Conservation (phyloP, 2,888 invertebrate genomes). For the Dusona sp. region DNA sequence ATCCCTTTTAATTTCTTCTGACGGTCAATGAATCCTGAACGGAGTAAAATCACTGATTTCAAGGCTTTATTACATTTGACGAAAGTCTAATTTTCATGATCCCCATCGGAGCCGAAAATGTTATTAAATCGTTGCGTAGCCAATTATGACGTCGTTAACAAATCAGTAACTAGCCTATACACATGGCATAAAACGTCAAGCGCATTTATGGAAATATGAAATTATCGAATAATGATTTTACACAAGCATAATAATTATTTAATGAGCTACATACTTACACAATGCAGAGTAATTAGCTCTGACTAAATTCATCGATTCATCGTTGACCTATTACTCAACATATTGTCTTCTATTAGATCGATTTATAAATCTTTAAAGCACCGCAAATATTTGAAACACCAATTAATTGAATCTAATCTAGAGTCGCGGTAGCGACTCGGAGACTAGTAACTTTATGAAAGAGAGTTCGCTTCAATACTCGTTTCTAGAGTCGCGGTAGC, state of each 20-base stretch:
- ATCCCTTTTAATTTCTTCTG: background rate
- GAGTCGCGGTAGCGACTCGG: too few relatives aligned
- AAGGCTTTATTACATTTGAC: slow-evolving; percentile 24
- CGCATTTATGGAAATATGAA: background rate
- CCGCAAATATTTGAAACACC: background rate
- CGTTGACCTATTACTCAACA: background rate
- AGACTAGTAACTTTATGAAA: too few relatives aligned
- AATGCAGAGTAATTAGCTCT: background rate
- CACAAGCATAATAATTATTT: background rate
- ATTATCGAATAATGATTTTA: background rate
- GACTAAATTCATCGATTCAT: background rate
- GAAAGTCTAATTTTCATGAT: slow-evolving; percentile 21
- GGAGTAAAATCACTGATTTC: background rate
- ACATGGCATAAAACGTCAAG: background rate
- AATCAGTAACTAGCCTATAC: too few relatives aligned
- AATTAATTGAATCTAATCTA: background rate
- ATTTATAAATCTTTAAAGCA: background rate
- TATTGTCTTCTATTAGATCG: background rate
- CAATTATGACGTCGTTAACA: slow-evolving; percentile 26
- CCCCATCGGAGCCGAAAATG: background rate
- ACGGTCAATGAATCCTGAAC: background rate
- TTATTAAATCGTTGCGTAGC: slow-evolving; percentile 27
- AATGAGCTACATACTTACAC: background rate
- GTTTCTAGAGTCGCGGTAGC: too few relatives aligned
- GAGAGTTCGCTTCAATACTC: too few relatives aligned